Base-by-base conservation (phyloP, 2,797 vertebrate genomes). In the Paramormyrops hopkinsi region DNA sequence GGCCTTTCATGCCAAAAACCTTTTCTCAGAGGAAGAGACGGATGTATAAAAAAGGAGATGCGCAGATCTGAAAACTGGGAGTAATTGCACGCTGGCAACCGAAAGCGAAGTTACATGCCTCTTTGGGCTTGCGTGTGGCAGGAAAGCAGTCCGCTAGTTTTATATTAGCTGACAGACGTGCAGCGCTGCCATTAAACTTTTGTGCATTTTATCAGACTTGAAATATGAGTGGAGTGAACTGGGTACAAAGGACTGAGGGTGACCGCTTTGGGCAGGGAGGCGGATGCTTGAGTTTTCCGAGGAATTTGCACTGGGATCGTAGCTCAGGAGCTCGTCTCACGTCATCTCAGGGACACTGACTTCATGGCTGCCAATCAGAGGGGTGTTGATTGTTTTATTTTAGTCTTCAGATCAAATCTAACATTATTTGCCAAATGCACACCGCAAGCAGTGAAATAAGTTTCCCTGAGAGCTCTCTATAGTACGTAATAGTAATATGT, bases 61-160 rank as follows among this genome's bases (percentile, higher is more conserved):
- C 76, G 62, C 53, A 89, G 86, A 91, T 91, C 90, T 91, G 90
- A 92, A 90, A 93, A 91, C 37, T 86, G 90, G 88, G 69, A 92
- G 91, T 93, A 94, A 94, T 94, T 94, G 87, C 91, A 93, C 59
- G 92, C 92, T 93, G 83, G 92, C 88, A 65, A 73, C 86, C 56
- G 90, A 90, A 89, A 90, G 46, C 53, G 69, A 88, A 85, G 65
- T n/a, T 53, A 82, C 79, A 51, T 76, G 88, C 89, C 86, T 90
- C 89, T 91, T 90, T 90, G 90, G 88, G 88, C 88, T 90, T 91
- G 91, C 90, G 90, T 89, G 91, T 90, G 90, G 90, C 88, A 90
- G 91, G 76, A 89, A 92, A 89, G 91, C 79, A 89, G 89, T 91
- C 90, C 88, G 88, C 90, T 92, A 91, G 88, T 93, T 93, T 93